These are phyloP conservation scores for Coelopa pilipes DNA, from an alignment of 2,888 invertebrate genomes.

Conservation along the genomic window DNA sequence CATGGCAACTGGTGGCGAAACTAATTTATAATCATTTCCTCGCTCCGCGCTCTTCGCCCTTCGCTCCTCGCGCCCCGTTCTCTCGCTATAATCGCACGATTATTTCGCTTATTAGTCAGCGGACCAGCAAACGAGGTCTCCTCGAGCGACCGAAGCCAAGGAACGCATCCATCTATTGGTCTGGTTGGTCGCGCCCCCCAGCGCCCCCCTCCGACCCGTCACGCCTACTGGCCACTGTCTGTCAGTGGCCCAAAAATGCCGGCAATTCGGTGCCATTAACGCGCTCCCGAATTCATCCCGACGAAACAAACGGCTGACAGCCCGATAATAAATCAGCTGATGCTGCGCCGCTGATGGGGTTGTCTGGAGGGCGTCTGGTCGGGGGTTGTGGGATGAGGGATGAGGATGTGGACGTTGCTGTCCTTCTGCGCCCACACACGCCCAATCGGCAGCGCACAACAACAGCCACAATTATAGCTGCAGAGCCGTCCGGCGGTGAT, in stretches of 20 bases:
- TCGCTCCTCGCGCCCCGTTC: too few species aligned
- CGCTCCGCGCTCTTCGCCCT: too few species aligned
- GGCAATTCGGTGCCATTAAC: constrained; percentile 25
- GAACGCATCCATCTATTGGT: too few species aligned
- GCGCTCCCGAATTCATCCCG: constrained; percentile 6
- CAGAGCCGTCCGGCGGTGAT: constrained; percentile 19
- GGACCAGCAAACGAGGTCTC: too few species aligned
- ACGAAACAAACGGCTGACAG: constrained; percentile 33
- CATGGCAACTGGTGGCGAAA: too few species aligned
- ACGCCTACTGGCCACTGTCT: neutral
- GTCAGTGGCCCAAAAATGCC: neutral
- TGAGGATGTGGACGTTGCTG: neutral
- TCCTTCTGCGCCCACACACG: neutral
- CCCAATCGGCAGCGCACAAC: constrained; percentile 3
- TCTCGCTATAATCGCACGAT: too few species aligned
- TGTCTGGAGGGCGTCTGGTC: neutral
- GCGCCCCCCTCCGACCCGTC: too few species aligned
- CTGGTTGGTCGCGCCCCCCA: too few species aligned
- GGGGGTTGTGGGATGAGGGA: neutral
- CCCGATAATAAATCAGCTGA: constrained; percentile 25
- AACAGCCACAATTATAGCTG: neutral
- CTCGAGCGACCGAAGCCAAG: too few species aligned
- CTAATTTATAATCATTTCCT: too few species aligned
- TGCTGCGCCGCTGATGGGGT: constrained; percentile 3
- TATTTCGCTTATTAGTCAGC: neutral